Evolutionary conservation across 2,888 invertebrate species (phyloP), one percentile per base, ranked within the genome.

Genomic region (Aspidapion aeneum): DNA sequence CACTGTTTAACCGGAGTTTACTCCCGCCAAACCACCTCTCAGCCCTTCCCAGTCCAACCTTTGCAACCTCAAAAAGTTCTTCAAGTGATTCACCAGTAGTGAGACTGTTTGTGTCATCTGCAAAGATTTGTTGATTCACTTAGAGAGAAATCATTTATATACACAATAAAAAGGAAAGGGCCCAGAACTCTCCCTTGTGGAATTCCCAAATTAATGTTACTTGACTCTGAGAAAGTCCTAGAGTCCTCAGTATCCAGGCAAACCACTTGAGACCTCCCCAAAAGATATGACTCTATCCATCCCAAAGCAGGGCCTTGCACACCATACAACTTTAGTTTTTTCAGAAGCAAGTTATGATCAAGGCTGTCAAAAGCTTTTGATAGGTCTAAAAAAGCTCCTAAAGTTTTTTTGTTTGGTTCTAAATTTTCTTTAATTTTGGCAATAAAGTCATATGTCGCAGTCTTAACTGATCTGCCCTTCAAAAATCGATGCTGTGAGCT

Each of bases 361-460:
- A 57, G 21, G 18, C 57, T 57, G 57, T 57, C 57, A 48, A 57
- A 57, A 18, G 22, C 57, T 18, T 57, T 57, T 21, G 21, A 57
- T 17, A 57, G 57, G 54, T 54, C 52, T 18, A 16, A 61, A 18
- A 52, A 52, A 52, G 54, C 54, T 52, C 54, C 54, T 52, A 52
- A n/a, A 18, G 54, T 52, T 18, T 52, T 52, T 3, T 18, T 3
- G 3, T 52, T 18, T 18, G 54, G 5, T 52, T 52, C n/a, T 52
- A 52, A 18, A 16, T 52, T 52, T 52, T 18, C 54, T 18, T 7
- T 18, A n/a, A 52, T 52, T 52, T 16, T 52, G n/a, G n/a, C 3
- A 18, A 52, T 52, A 16, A 52, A 52, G 54, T 52, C 54, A 52
- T 52, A 52, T 18, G 54, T 52, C 18, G 54, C 54, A 7, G 54